These are phyloP conservation scores for Eucidaris tribuloides DNA, from an alignment of 35 echinoderm and acorn worm species.

Conservation along the genomic window DNA sequence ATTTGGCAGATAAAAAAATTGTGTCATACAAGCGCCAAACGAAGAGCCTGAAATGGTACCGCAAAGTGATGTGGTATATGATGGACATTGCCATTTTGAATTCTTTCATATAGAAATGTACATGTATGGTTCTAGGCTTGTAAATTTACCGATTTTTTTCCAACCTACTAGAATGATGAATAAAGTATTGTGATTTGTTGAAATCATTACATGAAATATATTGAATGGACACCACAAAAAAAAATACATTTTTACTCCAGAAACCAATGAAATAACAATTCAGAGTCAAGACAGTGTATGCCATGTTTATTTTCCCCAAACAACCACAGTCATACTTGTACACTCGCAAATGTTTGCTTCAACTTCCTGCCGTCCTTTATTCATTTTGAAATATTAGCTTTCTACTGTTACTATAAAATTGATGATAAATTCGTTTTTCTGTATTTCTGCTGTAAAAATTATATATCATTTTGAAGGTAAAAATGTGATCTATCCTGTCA, in stretches of 20 bases:
- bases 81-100: background rate
- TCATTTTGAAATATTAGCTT: no score
- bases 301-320: no score
- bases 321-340: no score
- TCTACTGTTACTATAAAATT: no score
- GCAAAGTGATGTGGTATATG: background rate
- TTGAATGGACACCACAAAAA: background rate
- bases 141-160: background rate
- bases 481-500: background rate
- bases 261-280: no score
- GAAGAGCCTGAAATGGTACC: background rate
- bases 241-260: background rate
- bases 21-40: background rate
- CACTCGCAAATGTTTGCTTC: no score
- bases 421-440: no score
- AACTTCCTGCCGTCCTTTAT: no score
- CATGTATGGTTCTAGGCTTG: background rate
- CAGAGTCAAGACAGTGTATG: no score
- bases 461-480: background rate
- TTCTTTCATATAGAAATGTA: background rate
- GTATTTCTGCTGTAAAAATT: no score
- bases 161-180: background rate
- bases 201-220: no score
- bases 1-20: background rate
- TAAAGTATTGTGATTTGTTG: no score